Base-by-base conservation (phyloP, 1,140 invertebrate species). In the Atta cephalotes region DNA sequence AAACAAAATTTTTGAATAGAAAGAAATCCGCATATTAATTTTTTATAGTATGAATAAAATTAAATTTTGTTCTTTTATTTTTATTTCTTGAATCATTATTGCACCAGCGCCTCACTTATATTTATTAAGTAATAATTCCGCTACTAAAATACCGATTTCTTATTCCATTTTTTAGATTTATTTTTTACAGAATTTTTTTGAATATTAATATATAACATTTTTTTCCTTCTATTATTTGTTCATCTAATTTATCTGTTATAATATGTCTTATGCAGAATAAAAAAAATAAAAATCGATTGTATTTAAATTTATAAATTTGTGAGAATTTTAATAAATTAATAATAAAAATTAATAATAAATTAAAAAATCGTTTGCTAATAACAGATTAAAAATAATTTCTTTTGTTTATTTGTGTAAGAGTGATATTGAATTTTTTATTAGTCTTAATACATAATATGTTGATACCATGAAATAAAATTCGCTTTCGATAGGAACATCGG, bases 401-500 rank as follows among this genome's bases (percentile, higher is more conserved):
- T 3, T 60, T 60, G 39, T 60, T 76, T 62, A 25, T 25, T 16
- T 0, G 10, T 39, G 7, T 76, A 39, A 39, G 6, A 39, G 16
- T 14, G 18, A 39, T 60, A 60, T 74, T 14, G n/a, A 3, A 18
- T 76, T 74, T 76, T 60, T 76, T 60, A 39, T 76, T 39, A 60
- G 3, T 7, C n/a, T n/a, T 3, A 21, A 21, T 21, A 74, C 25
- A 53, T 72, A 35, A 35, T 14, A 58, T 58, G 16, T 5, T 35
- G 0, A 51, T 68, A 5, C 25, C 12, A 6, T 39, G 51, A 76
- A 51, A 14, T 74, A 62, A 65, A 77, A 91, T 92, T 82, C 28
- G 63, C 66, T 87, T 92, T 92, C 9, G 0, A 45, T 72, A 96
- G 96, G 95, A 96, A 89, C 94, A 95, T 90, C 94, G 94, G 88